These are phyloP conservation scores for Panorpa germanica DNA, from an alignment of 2,888 invertebrate genomes.

Conservation along the genomic window DNA sequence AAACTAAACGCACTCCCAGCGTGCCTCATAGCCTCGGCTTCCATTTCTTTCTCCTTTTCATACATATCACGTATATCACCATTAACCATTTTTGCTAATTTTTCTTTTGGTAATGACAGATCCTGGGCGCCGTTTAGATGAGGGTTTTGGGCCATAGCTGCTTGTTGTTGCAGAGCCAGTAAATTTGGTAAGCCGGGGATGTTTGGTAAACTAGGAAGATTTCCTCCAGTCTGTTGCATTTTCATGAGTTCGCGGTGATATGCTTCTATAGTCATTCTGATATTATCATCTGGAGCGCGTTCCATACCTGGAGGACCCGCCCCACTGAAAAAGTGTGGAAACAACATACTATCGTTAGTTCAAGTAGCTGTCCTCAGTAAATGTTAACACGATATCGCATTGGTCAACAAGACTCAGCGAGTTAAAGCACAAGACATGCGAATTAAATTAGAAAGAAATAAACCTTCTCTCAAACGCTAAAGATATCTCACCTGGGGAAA, in stretches of 20 bases:
- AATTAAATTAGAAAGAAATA: conserved; percentile 3
- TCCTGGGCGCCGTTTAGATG: conserved; percentile 59
- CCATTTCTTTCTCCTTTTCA: conserved; percentile 25
- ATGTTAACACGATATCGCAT: conserved; percentile 13
- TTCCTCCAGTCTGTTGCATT: conserved; percentile 46
- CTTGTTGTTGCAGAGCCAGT: conserved; percentile 61
- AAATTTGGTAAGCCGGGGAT: conserved; percentile 42
- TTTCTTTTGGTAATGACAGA: conserved; percentile 66
- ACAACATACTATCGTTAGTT: conserved; percentile 42
- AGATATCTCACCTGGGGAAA: conserved; percentile 48
- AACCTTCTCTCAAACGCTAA: background rate
- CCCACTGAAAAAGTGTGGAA: conserved; percentile 67
- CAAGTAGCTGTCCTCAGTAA: conserved; percentile 26
- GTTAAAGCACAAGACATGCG: conserved; percentile 1
- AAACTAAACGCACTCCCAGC: conserved; percentile 74
- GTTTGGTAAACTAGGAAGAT: conserved; percentile 33
- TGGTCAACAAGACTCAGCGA: conserved; percentile 3
- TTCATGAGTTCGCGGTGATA: conserved; percentile 88
- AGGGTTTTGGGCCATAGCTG: conserved; percentile 26
- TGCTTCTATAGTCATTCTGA: conserved; percentile 74
- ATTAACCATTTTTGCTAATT: conserved; percentile 34
- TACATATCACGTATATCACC: conserved; percentile 15
- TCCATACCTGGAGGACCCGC: conserved; percentile 17
- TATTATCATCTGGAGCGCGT: conserved; percentile 50
- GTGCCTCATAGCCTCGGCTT: conserved; percentile 54